Evolutionary conservation across 2,888 invertebrate genomes (phyloP), one percentile per base, ranked within the genome.

Genomic region (Carpatolechia fugitivella): DNA sequence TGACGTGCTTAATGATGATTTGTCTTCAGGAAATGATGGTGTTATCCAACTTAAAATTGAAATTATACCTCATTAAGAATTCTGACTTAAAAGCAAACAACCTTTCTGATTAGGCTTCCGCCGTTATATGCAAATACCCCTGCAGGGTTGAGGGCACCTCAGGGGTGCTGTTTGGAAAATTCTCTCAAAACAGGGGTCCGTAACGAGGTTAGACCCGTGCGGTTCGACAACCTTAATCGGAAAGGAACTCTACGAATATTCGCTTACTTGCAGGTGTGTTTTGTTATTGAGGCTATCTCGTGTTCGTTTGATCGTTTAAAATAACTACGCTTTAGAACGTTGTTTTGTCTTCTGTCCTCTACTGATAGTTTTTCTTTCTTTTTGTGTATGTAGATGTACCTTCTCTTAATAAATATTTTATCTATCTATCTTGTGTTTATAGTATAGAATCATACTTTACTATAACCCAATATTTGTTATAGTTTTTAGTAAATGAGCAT

Each of bases 141-240:
- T 65, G 61, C 59, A 58, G 61, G 70, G 67, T 59, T 61, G 69
- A 61, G 63, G 68, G 66, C 62, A 62, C 73, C 78, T 69, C 73
- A 41, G 62, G 79, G 75, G 81, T 63, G 70, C 69, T 74, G 72
- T 81, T 76, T 69, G 67, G 68, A 69, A 80, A 80, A 80, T 80
- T 78, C 75, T 70, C 72, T 74, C 70, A 68, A 80, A 79, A 80
- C 73, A 72, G 72, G 67, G 72, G 65, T 64, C 63, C 61, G 68
- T 76, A 72, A 76, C 69, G 67, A 70, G 65, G 70, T 76, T 76
- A 78, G 66, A 54, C n/a, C 11, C 35, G 40, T 33, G 33, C n/a
- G 33, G 40, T 41, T 41, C 16, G 10, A 20, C n/a, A 29, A 24
- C 18, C 18, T 41, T 29, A 44, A 44, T 29, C 1, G 13, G 3